These are phyloP conservation scores for Coleophora deauratella DNA, from an alignment of 2,888 invertebrate genomes.

Conservation along the genomic window DNA sequence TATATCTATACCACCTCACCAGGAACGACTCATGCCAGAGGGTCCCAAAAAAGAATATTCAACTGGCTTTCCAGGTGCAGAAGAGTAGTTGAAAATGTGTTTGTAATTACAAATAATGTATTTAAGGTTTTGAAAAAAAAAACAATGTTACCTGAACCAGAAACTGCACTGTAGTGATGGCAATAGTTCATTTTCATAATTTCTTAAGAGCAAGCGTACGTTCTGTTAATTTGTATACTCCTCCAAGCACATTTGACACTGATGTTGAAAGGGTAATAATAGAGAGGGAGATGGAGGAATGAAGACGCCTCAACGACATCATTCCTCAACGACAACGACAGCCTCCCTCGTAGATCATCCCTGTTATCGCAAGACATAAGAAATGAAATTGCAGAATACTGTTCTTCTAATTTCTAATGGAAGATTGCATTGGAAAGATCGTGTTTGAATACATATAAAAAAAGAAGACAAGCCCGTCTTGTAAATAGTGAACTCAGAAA, in stretches of 20 bases:
- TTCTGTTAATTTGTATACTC: conserved; percentile 12
- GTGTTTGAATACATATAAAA: background rate
- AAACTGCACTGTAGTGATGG: conserved; percentile 12
- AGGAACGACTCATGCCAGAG: conserved; percentile 8
- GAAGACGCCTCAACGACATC: background rate
- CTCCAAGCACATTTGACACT: conserved; percentile 9
- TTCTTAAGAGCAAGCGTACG: conserved; percentile 11
- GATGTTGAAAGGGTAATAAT: background rate
- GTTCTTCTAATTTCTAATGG: background rate
- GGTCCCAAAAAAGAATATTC: conserved; percentile 14
- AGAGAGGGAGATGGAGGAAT: background rate
- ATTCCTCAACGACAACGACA: background rate
- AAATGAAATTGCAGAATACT: background rate
- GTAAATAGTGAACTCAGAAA: background rate
- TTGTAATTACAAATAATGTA: conserved; percentile 13
- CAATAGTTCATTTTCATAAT: conserved; percentile 12
- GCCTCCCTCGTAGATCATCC: background rate
- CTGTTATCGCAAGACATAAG: background rate
- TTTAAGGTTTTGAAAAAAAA: conserved; percentile 18
- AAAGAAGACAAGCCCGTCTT: background rate
- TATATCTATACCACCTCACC: too few relatives aligned
- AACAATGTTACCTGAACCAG: conserved; percentile 15
- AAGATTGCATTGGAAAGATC: background rate
- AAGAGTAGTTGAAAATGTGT: conserved; percentile 17
- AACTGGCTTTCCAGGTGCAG: conserved; percentile 17